Percentiles rank a stretch among this genome's conserved stretches.
Evolutionary conservation across 2,888 invertebrate genomes (phyloP).

Genomic region (Dasysyrphus tricinctus): DNA sequence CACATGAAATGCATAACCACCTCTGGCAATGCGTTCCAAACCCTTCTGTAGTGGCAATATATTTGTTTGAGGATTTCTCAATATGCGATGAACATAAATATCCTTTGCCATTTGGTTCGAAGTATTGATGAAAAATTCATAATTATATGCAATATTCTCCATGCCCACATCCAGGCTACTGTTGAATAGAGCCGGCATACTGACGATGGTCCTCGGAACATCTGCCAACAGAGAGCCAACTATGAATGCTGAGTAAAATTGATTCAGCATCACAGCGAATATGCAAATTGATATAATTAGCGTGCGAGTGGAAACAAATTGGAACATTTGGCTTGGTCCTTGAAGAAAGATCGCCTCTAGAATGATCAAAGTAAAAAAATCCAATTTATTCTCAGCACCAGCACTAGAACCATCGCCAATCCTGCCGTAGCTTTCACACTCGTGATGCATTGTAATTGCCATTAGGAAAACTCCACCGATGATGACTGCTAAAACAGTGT

Average conservation of each 20-base stretch:
- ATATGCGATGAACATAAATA: constrained; percentile 79
- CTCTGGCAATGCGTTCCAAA: constrained; percentile 77
- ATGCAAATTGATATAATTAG: constrained; percentile 78
- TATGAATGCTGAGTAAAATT: constrained; percentile 82
- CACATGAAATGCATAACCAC: constrained; percentile 81
- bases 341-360: constrained; percentile 81
- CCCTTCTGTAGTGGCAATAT: constrained; percentile 79
- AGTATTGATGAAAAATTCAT: constrained; percentile 78
- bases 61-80: constrained; percentile 76
- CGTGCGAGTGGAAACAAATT: constrained; percentile 79
- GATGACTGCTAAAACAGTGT: constrained; percentile 78
- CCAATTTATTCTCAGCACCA: constrained; percentile 77
- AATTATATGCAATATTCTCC: constrained; percentile 80
- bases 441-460: constrained; percentile 78
- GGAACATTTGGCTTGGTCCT: constrained; percentile 79
- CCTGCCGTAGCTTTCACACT: constrained; percentile 65
- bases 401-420: constrained; percentile 14
- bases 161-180: constrained; percentile 81
- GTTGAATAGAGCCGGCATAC: constrained; percentile 78
- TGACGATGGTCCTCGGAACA: constrained; percentile 79
- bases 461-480: constrained; percentile 77
- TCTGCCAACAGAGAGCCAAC: constrained; percentile 81
- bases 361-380: constrained; percentile 79
- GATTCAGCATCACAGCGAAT: constrained; percentile 81
- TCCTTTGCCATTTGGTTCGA: constrained; percentile 77